phyloP scores from a whole-genome alignment of 1,140 invertebrate genomes.

The Ephestia elutella region DNA sequence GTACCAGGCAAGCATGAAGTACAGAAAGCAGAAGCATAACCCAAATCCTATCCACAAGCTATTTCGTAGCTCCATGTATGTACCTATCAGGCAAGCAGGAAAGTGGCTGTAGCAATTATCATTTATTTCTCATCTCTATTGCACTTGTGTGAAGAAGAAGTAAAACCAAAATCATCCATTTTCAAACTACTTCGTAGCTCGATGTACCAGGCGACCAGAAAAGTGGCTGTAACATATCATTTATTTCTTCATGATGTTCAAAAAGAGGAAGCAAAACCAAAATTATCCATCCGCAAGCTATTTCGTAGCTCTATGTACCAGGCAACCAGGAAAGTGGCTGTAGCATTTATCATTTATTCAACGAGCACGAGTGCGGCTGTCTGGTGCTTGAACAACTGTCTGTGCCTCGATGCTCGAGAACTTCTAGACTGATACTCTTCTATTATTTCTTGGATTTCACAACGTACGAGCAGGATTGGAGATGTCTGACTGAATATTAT shows the following conservation, averaged over 20 bases:
- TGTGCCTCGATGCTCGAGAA: constrained; percentile 10
- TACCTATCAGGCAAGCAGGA: background rate
- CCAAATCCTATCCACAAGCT: no score
- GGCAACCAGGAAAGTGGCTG: constrained; percentile 8
- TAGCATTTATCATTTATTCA: constrained; percentile 52
- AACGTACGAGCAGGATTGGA: background rate
- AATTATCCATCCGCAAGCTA: no score
- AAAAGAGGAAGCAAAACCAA: no score
- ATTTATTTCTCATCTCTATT: constrained; percentile 41
- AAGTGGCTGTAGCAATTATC: constrained; percentile 34
- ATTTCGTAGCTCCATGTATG: background rate
- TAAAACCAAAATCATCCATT: no score
- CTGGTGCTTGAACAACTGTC: constrained; percentile 18
- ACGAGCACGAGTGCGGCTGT: constrained; percentile 22
- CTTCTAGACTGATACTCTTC: background rate
- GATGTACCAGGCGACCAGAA: background rate
- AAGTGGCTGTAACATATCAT: constrained; percentile 35
- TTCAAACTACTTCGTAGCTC: background rate
- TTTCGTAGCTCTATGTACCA: constrained; percentile 4
- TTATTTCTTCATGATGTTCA: constrained; percentile 24
- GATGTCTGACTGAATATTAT: no score
- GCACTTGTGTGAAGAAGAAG: no score
- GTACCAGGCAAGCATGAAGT: no score
- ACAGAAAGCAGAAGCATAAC: no score
- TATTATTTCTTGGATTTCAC: constrained; percentile 1